Evolutionary conservation across 2,888 invertebrate genomes (phyloP).

Genomic region (Diabrotica balteata): DNA sequence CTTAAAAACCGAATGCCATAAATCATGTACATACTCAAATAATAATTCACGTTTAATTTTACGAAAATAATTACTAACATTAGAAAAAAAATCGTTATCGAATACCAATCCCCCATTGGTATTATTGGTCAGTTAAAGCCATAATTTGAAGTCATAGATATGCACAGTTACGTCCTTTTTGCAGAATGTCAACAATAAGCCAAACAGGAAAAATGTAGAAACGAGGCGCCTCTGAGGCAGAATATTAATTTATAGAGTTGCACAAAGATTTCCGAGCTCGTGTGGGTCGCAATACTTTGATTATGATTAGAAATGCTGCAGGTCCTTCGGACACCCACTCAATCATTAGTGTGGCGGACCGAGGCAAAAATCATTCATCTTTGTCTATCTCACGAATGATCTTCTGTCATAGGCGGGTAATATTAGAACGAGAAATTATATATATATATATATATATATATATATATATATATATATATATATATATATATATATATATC

Average conservation of each 20-base stretch:
- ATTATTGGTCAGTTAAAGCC: too few species aligned
- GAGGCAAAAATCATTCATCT: slow-evolving; percentile 30
- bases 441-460: too few species aligned
- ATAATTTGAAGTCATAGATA: too few species aligned
- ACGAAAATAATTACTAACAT: too few species aligned
- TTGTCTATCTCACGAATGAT: slow-evolving; percentile 29
- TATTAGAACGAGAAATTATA: too few species aligned
- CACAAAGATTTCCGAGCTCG: slow-evolving; percentile 36
- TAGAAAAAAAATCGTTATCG: too few species aligned
- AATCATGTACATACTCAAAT: too few species aligned
- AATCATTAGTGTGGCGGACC: slow-evolving; percentile 44
- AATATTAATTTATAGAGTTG: slow-evolving; percentile 44
- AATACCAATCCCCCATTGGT: too few species aligned
- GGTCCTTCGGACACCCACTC: slow-evolving; percentile 46
- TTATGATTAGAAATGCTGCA: slow-evolving; percentile 47
- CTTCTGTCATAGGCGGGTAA: slow-evolving; percentile 15
- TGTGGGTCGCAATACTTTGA: slow-evolving; percentile 35
- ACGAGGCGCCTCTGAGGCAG: slow-evolving; percentile 26
- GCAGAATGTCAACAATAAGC: slow-evolving; percentile 13
- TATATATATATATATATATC: too few species aligned
- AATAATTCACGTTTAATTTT: too few species aligned
- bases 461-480: too few species aligned
- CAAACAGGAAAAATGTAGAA: background rate
- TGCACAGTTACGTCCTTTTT: slow-evolving; percentile 1
- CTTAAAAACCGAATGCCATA: too few species aligned